phyloP scores from a whole-genome alignment of 2,888 invertebrate species.

The Agonum fuliginosum region DNA sequence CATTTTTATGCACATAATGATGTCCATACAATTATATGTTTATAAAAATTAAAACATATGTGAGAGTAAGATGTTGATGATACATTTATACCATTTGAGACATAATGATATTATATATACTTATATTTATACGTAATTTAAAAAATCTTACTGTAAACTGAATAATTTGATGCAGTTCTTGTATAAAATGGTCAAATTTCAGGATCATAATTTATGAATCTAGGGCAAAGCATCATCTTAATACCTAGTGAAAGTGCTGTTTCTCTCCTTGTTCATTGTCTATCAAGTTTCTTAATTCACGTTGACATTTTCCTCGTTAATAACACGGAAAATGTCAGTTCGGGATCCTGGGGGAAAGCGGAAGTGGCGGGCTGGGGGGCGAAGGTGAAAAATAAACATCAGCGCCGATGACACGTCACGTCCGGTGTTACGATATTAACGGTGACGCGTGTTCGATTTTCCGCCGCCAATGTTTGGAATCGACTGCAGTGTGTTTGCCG shows the following conservation, averaged over 20 bases:
- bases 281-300: constrained; percentile 58
- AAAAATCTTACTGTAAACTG: background rate
- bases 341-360: constrained; percentile 27
- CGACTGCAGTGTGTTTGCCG: constrained; percentile 22
- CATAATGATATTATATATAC: too few relatives aligned
- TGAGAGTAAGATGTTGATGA: too few relatives aligned
- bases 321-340: constrained; percentile 58
- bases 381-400: constrained; percentile 58
- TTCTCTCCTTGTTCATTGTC: constrained; percentile 47
- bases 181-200: too few relatives aligned
- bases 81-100: too few relatives aligned
- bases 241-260: constrained; percentile 34
- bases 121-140: background rate
- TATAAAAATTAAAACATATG: too few relatives aligned
- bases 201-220: background rate
- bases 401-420: constrained; percentile 71
- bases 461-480: constrained; percentile 35
- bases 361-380: background rate
- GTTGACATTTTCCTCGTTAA: constrained; percentile 56
- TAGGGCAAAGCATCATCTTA: background rate
- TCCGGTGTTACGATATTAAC: constrained; percentile 59
- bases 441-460: constrained; percentile 53
- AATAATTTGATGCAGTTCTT: too few relatives aligned
- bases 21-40: too few relatives aligned
- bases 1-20: too few relatives aligned